Conservation (phyloP, 2,113 vertebrate genomes). For the Cyphomyrus plagiostoma region DNA sequence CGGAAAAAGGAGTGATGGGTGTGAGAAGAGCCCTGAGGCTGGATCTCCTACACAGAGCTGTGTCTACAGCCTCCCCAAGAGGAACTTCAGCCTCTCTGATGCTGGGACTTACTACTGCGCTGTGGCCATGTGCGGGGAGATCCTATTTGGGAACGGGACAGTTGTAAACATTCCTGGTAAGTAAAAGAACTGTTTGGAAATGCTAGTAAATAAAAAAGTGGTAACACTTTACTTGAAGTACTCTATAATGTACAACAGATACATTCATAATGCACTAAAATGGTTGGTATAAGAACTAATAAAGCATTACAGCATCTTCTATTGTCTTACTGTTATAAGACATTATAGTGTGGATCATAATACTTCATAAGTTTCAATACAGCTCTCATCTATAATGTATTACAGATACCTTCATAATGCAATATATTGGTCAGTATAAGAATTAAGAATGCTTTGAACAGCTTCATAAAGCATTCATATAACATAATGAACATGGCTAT, state of each 20-base stretch:
- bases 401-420: background rate
- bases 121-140: conserved; percentile 19
- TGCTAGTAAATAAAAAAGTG: background rate
- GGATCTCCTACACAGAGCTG: too few species aligned
- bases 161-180: conserved; percentile 27
- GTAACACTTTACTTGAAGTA: background rate
- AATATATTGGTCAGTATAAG: background rate
- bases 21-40: too few species aligned
- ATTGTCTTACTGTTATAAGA: background rate
- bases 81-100: background rate
- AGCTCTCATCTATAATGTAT: background rate
- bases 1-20: too few species aligned
- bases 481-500: background rate
- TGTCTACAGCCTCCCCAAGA: too few species aligned
- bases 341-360: background rate
- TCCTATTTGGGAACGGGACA: conserved; percentile 38
- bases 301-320: background rate
- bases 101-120: conserved; percentile 37
- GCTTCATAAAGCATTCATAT: background rate
- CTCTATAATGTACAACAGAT: background rate
- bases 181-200: background rate
- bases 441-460: background rate
- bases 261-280: background rate
- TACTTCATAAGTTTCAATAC: background rate
- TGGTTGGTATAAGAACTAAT: background rate